These are phyloP conservation scores for Otis tarda DNA, from an alignment of 2,113 vertebrate genomes.

Conservation along the genomic window DNA sequence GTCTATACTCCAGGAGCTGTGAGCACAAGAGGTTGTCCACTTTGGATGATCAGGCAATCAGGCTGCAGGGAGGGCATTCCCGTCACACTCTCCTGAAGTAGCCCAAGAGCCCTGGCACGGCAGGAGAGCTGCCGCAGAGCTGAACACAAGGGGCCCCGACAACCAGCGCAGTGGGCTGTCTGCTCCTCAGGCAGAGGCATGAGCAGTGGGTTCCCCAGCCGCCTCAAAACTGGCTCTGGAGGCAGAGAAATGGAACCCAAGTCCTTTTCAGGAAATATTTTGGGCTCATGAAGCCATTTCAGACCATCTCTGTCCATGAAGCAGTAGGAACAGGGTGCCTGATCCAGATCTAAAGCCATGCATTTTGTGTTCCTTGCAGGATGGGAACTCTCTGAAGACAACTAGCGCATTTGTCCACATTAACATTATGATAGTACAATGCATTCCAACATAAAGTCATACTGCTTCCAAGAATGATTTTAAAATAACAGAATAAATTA, in stretches of 20 bases:
- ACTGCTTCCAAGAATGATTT: neutral
- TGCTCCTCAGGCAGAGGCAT: neutral
- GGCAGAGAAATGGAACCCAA: neutral
- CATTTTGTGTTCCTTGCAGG: neutral
- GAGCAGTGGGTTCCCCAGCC: neutral
- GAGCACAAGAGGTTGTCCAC: neutral
- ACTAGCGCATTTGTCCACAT: neutral
- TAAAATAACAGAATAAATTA: neutral
- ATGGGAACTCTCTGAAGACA: neutral
- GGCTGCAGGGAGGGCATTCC: neutral
- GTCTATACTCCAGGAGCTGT: neutral
- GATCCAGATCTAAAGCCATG: neutral
- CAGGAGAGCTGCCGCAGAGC: neutral
- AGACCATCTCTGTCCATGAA: neutral
- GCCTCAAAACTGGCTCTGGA: neutral
- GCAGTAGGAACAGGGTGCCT: neutral
- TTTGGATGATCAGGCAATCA: neutral
- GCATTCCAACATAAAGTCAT: neutral
- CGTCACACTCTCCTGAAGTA: neutral
- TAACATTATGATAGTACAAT: neutral
- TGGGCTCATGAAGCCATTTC: neutral
- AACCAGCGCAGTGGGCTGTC: fast-evolving
- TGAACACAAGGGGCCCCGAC: fast-evolving
- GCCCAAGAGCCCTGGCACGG: neutral
- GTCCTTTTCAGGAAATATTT: neutral